phyloP scores from a whole-genome alignment of 1,140 invertebrate genomes.

The Monomorium pharaonis region DNA sequence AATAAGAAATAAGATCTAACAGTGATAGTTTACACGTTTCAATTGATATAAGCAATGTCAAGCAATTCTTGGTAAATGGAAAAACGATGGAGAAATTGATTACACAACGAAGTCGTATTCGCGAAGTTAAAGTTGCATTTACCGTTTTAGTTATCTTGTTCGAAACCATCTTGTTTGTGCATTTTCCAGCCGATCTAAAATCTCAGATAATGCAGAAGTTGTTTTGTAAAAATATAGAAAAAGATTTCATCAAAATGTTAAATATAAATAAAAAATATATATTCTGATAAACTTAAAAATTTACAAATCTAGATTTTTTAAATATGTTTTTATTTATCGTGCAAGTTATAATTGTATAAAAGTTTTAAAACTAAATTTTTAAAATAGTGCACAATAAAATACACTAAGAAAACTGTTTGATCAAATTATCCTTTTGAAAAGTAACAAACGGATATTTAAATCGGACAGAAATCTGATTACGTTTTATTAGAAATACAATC shows the following conservation, averaged over 20 bases:
- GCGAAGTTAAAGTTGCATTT: not conserved
- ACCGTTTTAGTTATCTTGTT: not conserved
- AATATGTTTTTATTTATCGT: not conserved
- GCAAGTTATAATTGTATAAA: no score
- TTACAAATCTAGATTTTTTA: not conserved
- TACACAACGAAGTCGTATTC: slow-evolving; percentile 11
- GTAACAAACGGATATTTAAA: no score
- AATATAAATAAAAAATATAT: not conserved
- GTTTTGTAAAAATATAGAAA: not conserved
- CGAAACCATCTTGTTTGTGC: not conserved
- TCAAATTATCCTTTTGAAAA: no score
- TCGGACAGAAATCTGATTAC: no score
- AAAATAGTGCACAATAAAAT: not conserved
- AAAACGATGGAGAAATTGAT: slow-evolving; percentile 13
- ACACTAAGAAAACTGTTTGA: no score
- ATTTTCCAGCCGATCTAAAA: not conserved
- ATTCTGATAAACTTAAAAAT: not conserved
- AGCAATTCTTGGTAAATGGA: not conserved
- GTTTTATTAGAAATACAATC: no score
- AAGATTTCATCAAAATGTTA: not conserved
- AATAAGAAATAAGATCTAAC: not conserved
- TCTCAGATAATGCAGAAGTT: not conserved
- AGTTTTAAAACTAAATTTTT: not conserved
- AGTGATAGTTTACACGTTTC: not conserved
- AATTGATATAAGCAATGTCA: slow-evolving; percentile 23